Conservation (phyloP, 2,113 vertebrate species). For the Platysteira castanea region DNA sequence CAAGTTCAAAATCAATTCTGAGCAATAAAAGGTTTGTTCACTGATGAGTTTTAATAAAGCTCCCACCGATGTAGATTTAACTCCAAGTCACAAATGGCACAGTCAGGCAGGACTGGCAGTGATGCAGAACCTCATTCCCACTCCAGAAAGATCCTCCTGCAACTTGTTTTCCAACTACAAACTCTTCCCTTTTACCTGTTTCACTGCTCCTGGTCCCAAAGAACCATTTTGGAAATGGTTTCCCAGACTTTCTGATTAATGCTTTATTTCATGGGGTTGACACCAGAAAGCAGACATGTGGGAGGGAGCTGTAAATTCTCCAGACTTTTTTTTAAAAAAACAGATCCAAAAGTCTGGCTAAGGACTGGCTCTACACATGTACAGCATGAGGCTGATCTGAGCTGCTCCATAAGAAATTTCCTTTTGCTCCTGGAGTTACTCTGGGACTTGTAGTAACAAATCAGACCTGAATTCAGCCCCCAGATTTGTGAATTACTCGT, state of each 20-base stretch:
- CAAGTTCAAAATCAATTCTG: not conserved
- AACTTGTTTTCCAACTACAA: not conserved
- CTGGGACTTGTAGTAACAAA: not conserved
- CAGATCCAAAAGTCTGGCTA: conserved; percentile 9
- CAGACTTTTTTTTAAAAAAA: conserved; percentile 15
- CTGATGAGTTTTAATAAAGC: not conserved
- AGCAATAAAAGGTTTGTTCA: not conserved
- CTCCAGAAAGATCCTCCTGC: not conserved
- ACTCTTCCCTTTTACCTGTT: not conserved
- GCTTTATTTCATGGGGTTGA: not conserved
- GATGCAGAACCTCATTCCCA: not conserved
- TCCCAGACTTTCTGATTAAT: conserved; percentile 24
- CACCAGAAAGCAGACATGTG: conserved; percentile 20
- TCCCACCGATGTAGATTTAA: not conserved
- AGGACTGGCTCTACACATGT: not conserved
- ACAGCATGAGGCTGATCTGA: not conserved
- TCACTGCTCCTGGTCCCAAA: not conserved
- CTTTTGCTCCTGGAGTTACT: not conserved
- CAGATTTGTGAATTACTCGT: not conserved
- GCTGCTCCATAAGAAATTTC: not conserved
- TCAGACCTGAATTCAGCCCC: not conserved
- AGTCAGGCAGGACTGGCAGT: not conserved
- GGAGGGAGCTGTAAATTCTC: conserved; percentile 41
- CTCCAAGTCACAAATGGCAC: not conserved
- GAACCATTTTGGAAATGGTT: not conserved